Conservation (phyloP, 2,888 invertebrate species). For the Salticus scenicus region DNA sequence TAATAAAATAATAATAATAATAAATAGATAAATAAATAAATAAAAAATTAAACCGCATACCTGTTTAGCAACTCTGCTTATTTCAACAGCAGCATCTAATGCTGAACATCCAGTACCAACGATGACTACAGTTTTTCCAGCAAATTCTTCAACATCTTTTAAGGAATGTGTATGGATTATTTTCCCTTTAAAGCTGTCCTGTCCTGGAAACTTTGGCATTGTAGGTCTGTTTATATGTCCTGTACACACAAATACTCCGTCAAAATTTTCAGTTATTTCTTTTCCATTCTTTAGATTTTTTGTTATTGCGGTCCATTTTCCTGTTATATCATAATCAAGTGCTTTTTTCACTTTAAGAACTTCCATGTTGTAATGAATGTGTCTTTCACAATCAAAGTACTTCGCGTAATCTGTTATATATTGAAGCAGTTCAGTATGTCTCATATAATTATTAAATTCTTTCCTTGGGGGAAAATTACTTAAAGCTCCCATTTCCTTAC, state of each 20-base stretch:
- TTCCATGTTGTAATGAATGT: constrained; percentile 68
- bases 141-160: constrained; percentile 63
- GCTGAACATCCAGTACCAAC: constrained; percentile 78
- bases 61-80: constrained; percentile 58
- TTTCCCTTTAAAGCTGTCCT: constrained; percentile 73
- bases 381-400: constrained; percentile 64
- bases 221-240: constrained; percentile 77
- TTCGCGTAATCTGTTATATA: constrained; percentile 74
- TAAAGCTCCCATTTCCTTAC: constrained; percentile 75
- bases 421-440: constrained; percentile 75
- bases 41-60: no score
- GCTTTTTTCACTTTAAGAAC: constrained; percentile 29
- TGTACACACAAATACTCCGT: constrained; percentile 77
- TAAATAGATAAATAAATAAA: no score
- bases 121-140: constrained; percentile 75
- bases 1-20: no score
- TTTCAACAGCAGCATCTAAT: constrained; percentile 66
- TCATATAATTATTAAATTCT: constrained; percentile 77
- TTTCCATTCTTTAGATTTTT: constrained; percentile 23
- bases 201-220: constrained; percentile 75
- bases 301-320: constrained; percentile 70
- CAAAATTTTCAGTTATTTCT: constrained; percentile 70
- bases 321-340: constrained; percentile 54
- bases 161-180: constrained; percentile 72
- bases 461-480: constrained; percentile 77